Evolutionary conservation across 2,797 vertebrate species (phyloP), one percentile per base, ranked within the genome.

Genomic region (Euphonia xanthogaster): DNA sequence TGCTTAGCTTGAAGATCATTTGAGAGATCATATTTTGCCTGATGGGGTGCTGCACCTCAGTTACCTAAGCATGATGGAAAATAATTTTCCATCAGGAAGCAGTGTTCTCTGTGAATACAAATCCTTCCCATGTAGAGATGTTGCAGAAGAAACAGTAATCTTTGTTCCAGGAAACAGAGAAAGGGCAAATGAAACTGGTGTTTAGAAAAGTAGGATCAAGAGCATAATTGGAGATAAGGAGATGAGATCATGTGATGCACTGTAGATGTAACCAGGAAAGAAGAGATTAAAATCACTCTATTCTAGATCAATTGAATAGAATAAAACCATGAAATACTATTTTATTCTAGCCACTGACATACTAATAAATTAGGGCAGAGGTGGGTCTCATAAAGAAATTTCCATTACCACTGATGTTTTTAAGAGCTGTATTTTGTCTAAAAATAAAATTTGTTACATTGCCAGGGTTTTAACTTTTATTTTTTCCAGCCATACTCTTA

Each of bases 331-430:
- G 39, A 92, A 82, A 79, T 83, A 74, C 10, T 0, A 13, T 76
- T 73, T 79, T 66, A 47, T 86, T 90, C 21, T 61, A 66, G 42
- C 8, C 54, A 61, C 17, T 68, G 76, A 81, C 31, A 51, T 48
- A 90, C 57, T 72, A 91, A 86, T 75, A 62, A 61, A n/a, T 74
- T 88, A 94, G 44, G 72, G 37, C 54, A 93, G 73, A 95, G 85
- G 65, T 91, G 35, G 44, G 51, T 72, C 76, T 95, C 76, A 31
- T 65, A 90, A 58, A 90, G 51, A 91, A 90, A 88, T 90, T 96
- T 96, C 95, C 90, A 90, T 94, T 84, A 94, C 91, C 39, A 14
- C 35, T 61, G 28, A 77, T 68, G 62, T 90, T 94, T 90, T 86
- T 39, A 62, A 78, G 33, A 20, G 17, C 33, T 72, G 9, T 68